Conservation (phyloP, 2,113 vertebrate genomes). For the Odocoileus virginianus region DNA sequence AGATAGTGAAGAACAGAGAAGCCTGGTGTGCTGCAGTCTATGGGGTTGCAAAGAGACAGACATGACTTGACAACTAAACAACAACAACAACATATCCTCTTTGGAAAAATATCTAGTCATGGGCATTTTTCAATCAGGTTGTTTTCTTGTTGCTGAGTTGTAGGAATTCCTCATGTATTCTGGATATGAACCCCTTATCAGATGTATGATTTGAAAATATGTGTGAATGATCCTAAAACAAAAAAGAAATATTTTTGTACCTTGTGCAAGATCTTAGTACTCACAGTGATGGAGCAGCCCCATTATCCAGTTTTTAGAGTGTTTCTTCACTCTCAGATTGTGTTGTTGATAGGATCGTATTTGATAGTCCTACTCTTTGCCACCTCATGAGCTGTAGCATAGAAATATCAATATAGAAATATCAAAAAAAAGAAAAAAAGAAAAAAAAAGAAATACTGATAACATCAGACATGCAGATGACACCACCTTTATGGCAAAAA, state of each 20-base stretch:
- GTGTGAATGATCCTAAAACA: background rate
- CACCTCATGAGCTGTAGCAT: background rate
- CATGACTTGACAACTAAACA: background rate
- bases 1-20: background rate
- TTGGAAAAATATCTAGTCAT: background rate
- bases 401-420: background rate
- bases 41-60: background rate
- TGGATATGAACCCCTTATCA: background rate
- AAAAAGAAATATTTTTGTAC: background rate
- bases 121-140: background rate
- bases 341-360: background rate
- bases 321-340: background rate
- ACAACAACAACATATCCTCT: background rate
- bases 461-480: background rate
- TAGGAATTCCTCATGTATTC: background rate
- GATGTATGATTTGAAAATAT: background rate
- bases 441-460: background rate
- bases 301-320: background rate
- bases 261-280: background rate
- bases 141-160: background rate
- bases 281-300: background rate
- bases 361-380: background rate
- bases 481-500: background rate
- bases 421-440: too few species aligned
- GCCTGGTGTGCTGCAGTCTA: background rate